Evolutionary conservation across 2,113 vertebrate genomes (phyloP).

Genomic region (Phylloscopus trochilus): DNA sequence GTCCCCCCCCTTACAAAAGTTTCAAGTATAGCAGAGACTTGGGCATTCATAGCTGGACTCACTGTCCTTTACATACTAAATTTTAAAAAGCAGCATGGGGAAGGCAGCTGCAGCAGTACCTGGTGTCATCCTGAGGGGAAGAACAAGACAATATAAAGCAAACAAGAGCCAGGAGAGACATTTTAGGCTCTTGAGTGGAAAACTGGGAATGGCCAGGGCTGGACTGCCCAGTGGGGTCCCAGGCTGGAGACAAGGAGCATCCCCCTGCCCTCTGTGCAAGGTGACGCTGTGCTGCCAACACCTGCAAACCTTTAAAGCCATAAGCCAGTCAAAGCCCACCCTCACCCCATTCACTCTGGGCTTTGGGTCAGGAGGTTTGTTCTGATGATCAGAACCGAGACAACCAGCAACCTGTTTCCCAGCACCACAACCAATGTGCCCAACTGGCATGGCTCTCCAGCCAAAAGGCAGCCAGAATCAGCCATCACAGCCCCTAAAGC

Average conservation of each 20-base stretch:
- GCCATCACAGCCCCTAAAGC: background rate
- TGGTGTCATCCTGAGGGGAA: constrained; percentile 49
- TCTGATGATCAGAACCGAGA: constrained; percentile 1
- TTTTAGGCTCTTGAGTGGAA: background rate
- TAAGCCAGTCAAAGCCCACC: background rate
- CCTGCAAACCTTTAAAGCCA: constrained; percentile 1
- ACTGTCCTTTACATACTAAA: constrained; percentile 61
- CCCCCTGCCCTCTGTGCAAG: background rate
- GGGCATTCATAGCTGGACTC: constrained; percentile 57
- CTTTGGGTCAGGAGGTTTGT: background rate
- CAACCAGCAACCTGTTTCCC: background rate
- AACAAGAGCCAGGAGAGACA: constrained; percentile 35
- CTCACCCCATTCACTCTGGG: background rate
- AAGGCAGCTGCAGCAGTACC: constrained; percentile 70
- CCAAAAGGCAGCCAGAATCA: background rate
- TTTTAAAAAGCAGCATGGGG: constrained; percentile 55
- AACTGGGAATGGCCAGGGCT: background rate
- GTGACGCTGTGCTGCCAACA: background rate
- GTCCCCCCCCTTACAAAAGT: background rate
- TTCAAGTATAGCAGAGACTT: constrained; percentile 72
- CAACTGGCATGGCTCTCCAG: accelerated
- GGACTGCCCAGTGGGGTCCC: background rate
- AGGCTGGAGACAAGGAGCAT: background rate
- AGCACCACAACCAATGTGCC: background rate
- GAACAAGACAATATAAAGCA: constrained; percentile 65